A percentile compares a stretch with the other conserved stretches of the same genome.
phyloP scores from a whole-genome alignment of 2,113 vertebrate genomes.

The Colius striatus region DNA sequence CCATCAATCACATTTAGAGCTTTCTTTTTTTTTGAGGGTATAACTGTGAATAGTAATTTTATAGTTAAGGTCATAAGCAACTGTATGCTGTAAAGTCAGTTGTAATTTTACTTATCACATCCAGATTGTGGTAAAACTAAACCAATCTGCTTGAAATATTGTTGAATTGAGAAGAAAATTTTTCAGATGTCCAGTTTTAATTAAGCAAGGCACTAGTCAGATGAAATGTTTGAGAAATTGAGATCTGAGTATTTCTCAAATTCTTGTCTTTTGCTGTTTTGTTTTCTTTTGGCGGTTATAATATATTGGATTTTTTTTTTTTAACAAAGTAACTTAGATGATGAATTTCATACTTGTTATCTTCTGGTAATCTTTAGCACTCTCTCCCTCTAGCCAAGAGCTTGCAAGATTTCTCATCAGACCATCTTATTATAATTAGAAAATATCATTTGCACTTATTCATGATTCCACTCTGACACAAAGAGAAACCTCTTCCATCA shows the following conservation, averaged over 20 bases:
- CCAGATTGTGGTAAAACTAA: slow-evolving; percentile 6
- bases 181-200: neutral
- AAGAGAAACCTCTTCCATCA: slow-evolving; percentile 30
- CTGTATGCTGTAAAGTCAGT: neutral
- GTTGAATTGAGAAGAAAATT: neutral
- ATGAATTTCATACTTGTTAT: neutral
- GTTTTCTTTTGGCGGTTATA: neutral
- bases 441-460: slow-evolving; percentile 7
- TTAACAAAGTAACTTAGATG: neutral
- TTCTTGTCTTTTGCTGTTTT: neutral
- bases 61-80: neutral
- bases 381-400: neutral
- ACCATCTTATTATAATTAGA: slow-evolving; percentile 9
- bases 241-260: neutral
- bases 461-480: neutral
- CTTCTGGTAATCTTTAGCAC: neutral
- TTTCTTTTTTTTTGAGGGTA: neutral
- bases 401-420: neutral
- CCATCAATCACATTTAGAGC: neutral
- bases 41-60: neutral
- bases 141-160: slow-evolving; percentile 5
- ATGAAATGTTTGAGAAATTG: neutral
- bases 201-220: neutral
- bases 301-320: neutral
- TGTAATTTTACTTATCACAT: slow-evolving; percentile 2